Evolutionary conservation across 2,797 vertebrate genomes (phyloP).

Genomic region (Sebastiscus tertius): DNA sequence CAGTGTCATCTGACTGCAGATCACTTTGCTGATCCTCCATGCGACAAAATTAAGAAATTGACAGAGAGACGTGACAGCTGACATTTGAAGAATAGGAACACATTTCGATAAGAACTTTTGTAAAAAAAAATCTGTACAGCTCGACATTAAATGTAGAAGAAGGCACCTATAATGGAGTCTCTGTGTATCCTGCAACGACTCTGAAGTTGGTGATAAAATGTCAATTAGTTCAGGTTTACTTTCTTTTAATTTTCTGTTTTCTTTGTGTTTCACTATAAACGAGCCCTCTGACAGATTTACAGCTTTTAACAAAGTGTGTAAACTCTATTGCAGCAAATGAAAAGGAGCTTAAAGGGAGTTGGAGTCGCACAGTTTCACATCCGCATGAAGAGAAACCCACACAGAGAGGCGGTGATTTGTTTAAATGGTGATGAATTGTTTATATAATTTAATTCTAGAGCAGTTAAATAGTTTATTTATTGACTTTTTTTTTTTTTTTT

Average conservation of each 20-base stretch:
- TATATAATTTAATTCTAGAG: background rate
- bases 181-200: background rate
- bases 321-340: background rate
- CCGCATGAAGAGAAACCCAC: background rate
- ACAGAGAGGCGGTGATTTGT: background rate
- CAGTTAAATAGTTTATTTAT: background rate
- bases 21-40: conserved; percentile 40
- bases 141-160: background rate
- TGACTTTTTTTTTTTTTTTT: background rate
- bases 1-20: conserved; percentile 42
- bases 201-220: background rate
- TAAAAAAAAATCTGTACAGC: background rate
- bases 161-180: background rate
- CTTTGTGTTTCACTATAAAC: background rate
- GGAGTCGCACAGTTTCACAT: conserved; percentile 35
- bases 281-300: background rate
- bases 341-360: background rate
- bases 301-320: background rate
- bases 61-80: conserved; percentile 28
- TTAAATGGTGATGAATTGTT: background rate
- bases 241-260: background rate
- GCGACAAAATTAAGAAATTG: conserved; percentile 39
- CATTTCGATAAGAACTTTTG: background rate
- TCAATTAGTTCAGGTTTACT: background rate
- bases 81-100: background rate